These are phyloP conservation scores for Lagopus leucura DNA, from an alignment of 2,113 vertebrate species.

Conservation along the genomic window DNA sequence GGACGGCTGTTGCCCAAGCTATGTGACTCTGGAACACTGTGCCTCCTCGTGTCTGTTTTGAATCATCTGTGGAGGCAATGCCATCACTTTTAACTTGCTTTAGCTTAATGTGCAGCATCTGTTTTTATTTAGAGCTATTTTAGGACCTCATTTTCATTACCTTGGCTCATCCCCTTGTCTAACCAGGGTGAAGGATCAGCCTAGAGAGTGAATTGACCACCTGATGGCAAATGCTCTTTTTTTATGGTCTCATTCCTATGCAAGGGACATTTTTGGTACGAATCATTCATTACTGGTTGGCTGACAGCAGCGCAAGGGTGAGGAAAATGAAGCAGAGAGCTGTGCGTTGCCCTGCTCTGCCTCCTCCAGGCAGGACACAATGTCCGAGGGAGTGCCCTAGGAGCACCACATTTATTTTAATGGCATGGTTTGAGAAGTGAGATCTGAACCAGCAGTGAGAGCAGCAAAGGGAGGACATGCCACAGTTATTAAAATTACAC, in stretches of 20 bases:
- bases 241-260: neutral
- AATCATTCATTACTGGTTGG: neutral
- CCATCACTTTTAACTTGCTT: neutral
- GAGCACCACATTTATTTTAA: neutral
- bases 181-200: neutral
- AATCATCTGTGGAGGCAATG: neutral
- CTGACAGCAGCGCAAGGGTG: neutral
- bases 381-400: neutral
- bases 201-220: fast-evolving
- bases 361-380: neutral
- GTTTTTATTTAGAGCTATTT: neutral
- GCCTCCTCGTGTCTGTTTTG: neutral
- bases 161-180: neutral
- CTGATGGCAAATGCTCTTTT: neutral
- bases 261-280: neutral
- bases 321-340: neutral
- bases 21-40: neutral
- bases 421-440: neutral
- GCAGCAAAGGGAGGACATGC: constrained; percentile 9
- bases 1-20: neutral
- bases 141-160: neutral
- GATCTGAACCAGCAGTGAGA: neutral
- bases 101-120: neutral
- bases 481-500: constrained; percentile 61
- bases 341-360: neutral